Evolutionary conservation across 2,797 vertebrate species (phyloP).

Genomic region (Amphiprion clarkii): DNA sequence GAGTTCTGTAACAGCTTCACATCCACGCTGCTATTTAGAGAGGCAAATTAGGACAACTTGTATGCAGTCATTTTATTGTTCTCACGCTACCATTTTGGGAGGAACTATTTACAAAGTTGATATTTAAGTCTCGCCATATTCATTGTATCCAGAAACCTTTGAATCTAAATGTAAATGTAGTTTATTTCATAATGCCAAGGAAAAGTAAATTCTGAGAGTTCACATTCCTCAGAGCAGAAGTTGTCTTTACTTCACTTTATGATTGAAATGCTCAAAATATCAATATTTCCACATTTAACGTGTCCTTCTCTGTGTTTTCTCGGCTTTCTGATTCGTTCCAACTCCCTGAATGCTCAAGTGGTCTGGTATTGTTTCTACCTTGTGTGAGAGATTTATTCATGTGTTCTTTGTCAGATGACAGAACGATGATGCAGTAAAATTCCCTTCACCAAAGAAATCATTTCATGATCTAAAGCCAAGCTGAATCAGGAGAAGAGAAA

Average conservation of each 20-base stretch:
- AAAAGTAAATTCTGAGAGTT: not conserved
- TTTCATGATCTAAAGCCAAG: conserved; percentile 39
- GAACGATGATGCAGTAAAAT: conserved; percentile 48
- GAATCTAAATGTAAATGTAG: not conserved
- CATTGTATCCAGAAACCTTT: not conserved
- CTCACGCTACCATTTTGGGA: not conserved
- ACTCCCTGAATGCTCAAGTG: not conserved
- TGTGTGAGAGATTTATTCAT: conserved; percentile 55
- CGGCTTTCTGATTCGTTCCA: conserved; percentile 10
- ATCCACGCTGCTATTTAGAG: conserved; percentile 16
- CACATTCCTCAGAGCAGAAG: too few species aligned
- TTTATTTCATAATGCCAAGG: not conserved
- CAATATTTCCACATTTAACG: conserved; percentile 19
- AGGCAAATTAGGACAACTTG: not conserved
- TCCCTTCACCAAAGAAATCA: conserved; percentile 50
- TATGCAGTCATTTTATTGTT: not conserved
- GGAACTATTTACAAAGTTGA: not conserved
- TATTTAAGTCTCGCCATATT: too few species aligned
- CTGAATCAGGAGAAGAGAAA: conserved; percentile 18
- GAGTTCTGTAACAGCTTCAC: conserved; percentile 16
- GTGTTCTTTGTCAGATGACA: conserved; percentile 54
- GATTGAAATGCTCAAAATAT: not conserved
- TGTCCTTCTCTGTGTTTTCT: not conserved
- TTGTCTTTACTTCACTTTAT: not conserved
- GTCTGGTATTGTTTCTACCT: conserved; percentile 31